phyloP scores from a whole-genome alignment of 2,888 invertebrate species.

The Oithona nana region DNA sequence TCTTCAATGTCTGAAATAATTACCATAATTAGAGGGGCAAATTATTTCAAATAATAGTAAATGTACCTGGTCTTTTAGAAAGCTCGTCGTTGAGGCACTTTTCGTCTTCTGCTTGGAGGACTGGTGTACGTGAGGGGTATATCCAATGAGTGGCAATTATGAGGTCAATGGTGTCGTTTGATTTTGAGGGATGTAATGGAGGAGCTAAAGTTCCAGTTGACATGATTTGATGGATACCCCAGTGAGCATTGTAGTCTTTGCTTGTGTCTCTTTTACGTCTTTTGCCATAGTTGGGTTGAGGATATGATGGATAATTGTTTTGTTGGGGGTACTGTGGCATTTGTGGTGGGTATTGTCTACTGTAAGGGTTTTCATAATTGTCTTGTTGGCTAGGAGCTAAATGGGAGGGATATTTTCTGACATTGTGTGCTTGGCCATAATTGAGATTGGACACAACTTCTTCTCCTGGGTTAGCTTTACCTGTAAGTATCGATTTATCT shows the following conservation, averaged over 20 bases:
- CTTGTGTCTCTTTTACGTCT: background rate
- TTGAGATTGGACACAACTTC: conserved; percentile 1
- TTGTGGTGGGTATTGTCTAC: background rate
- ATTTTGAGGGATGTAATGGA: conserved; percentile 31
- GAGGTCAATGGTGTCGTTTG: conserved; percentile 36
- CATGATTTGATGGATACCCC: conserved; percentile 7
- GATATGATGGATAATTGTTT: too few species aligned
- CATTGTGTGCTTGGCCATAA: conserved; percentile 6
- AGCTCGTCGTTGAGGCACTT: conserved; percentile 26
- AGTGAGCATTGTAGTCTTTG: background rate
- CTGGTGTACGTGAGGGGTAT: conserved; percentile 37
- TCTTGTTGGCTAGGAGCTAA: background rate
- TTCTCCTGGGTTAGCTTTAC: background rate
- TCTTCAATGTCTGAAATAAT: background rate
- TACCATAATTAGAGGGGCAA: background rate
- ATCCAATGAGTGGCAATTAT: conserved; percentile 55
- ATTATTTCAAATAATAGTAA: background rate
- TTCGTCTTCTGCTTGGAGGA: conserved; percentile 29
- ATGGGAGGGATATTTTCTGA: conserved; percentile 3
- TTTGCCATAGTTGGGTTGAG: background rate
- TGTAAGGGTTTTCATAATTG: background rate
- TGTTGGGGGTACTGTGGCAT: background rate
- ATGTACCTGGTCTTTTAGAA: background rate
- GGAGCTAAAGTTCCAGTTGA: conserved; percentile 28
- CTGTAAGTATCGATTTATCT: too few species aligned